Evolutionary conservation across 2,797 vertebrate species (phyloP).

Genomic region (Bryconaethiops microstoma): DNA sequence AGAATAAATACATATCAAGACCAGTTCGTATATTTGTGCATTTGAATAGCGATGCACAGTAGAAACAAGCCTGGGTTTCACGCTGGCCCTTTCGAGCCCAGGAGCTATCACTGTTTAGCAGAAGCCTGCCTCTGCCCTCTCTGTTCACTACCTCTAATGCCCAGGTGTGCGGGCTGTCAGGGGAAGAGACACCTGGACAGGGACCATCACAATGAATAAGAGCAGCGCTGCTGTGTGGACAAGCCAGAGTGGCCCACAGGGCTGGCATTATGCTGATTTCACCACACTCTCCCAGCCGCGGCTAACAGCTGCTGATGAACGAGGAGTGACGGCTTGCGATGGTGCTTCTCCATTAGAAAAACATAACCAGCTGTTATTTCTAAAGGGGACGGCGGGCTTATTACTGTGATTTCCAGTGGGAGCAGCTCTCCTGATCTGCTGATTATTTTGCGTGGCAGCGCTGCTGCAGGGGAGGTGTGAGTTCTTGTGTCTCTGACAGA

Average conservation of each 20-base stretch:
- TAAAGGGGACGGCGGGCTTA: slow-evolving; percentile 66
- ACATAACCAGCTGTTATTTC: slow-evolving; percentile 74
- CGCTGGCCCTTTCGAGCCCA: background rate
- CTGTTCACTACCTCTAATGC: background rate
- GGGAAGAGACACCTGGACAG: background rate
- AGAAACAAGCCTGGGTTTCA: background rate
- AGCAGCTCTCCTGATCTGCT: slow-evolving; percentile 52
- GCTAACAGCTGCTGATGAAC: slow-evolving; percentile 73
- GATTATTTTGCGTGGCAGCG: slow-evolving; percentile 53
- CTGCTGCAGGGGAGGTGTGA: slow-evolving; percentile 53
- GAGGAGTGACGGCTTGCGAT: slow-evolving; percentile 64
- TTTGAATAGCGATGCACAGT: background rate
- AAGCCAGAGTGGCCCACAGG: slow-evolving; percentile 20
- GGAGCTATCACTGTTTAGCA: background rate
- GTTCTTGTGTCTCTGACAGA: slow-evolving; percentile 49
- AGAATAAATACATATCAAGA: background rate
- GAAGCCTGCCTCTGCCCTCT: background rate
- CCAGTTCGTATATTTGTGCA: background rate
- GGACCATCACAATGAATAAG: background rate
- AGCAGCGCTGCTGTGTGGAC: slow-evolving; percentile 4
- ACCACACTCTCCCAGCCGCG: slow-evolving; percentile 25
- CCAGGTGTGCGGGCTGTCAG: background rate
- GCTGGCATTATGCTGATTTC: slow-evolving; percentile 24
- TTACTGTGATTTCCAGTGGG: slow-evolving; percentile 62
- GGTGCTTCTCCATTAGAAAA: slow-evolving; percentile 65